These are phyloP conservation scores for Brachyistius frenatus DNA, from an alignment of 2,113 vertebrate genomes.

Conservation along the genomic window DNA sequence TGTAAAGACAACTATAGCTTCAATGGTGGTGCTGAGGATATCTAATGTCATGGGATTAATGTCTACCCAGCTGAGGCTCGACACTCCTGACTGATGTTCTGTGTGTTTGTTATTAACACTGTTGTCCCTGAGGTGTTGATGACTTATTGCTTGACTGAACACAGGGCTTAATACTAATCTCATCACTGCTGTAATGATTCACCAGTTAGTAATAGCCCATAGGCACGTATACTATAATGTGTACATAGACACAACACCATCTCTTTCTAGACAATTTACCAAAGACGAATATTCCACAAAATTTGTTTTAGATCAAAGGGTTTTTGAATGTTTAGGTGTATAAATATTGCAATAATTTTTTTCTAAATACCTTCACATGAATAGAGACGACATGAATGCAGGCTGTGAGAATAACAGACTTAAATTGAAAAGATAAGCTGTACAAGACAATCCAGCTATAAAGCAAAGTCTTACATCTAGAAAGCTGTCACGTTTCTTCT, in stretches of 20 bases:
- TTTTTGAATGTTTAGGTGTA: no score
- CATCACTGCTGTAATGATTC: slow-evolving; percentile 59
- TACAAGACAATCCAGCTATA: background rate
- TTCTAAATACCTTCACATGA: no score
- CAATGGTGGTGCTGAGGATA: background rate
- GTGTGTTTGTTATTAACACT: slow-evolving; percentile 46
- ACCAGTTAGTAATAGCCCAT: slow-evolving; percentile 18
- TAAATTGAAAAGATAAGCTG: no score
- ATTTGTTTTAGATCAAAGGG: background rate
- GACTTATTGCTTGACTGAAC: slow-evolving; percentile 65
- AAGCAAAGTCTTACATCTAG: background rate
- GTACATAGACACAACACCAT: background rate
- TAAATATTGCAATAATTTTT: slow-evolving; percentile 5
- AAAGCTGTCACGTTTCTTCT: background rate
- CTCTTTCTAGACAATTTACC: background rate
- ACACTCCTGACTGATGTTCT: slow-evolving; percentile 21
- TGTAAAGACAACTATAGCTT: background rate
- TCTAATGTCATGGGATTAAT: slow-evolving; percentile 18
- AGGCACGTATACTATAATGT: background rate
- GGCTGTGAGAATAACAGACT: background rate
- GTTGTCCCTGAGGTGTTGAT: slow-evolving; percentile 49
- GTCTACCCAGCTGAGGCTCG: slow-evolving; percentile 24
- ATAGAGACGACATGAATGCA: background rate
- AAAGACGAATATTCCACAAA: background rate
- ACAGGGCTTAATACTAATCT: slow-evolving; percentile 47